phyloP scores from a whole-genome alignment of 2,888 invertebrate species.

The Melanostoma scalare region DNA sequence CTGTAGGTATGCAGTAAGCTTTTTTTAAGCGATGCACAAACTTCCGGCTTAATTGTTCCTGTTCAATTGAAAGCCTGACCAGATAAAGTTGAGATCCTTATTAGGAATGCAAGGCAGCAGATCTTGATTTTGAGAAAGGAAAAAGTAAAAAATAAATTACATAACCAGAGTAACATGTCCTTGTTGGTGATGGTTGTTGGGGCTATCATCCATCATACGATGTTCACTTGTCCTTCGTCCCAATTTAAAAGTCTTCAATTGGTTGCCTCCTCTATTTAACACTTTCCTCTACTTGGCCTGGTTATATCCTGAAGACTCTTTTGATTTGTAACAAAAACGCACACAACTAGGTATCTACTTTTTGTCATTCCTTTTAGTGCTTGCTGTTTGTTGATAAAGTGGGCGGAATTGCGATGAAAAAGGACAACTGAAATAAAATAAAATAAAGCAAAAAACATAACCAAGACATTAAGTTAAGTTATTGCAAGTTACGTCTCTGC shows the following conservation, averaged over 20 bases:
- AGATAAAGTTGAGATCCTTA: background rate
- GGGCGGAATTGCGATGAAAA: conserved; percentile 5
- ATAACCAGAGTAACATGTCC: conserved; percentile 15
- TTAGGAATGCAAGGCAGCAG: conserved; percentile 9
- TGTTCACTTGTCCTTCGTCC: conserved; percentile 50
- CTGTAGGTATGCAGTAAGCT: conserved; percentile 11
- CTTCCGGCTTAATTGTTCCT: conserved; percentile 26
- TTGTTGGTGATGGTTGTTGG: conserved; percentile 35
- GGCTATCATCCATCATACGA: conserved; percentile 32
- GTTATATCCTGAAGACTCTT: conserved; percentile 50
- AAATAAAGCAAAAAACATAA: conserved; percentile 16
- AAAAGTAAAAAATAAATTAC: conserved; percentile 1
- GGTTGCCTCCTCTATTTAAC: conserved; percentile 20
- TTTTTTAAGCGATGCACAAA: conserved; percentile 3
- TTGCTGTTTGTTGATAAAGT: conserved; percentile 19
- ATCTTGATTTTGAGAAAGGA: background rate
- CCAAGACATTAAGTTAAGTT: conserved; percentile 68
- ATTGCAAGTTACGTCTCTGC: conserved; percentile 69
- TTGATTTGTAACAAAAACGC: conserved; percentile 41
- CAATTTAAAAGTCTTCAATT: conserved; percentile 27
- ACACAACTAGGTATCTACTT: conserved; percentile 27
- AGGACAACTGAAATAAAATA: conserved; percentile 26
- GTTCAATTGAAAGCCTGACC: conserved; percentile 26
- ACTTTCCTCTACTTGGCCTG: conserved; percentile 51
- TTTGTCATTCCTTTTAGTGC: conserved; percentile 2